These are phyloP conservation scores for Rhinolophus ferrumequinum DNA, from an alignment of 2,113 vertebrate species.

Conservation along the genomic window DNA sequence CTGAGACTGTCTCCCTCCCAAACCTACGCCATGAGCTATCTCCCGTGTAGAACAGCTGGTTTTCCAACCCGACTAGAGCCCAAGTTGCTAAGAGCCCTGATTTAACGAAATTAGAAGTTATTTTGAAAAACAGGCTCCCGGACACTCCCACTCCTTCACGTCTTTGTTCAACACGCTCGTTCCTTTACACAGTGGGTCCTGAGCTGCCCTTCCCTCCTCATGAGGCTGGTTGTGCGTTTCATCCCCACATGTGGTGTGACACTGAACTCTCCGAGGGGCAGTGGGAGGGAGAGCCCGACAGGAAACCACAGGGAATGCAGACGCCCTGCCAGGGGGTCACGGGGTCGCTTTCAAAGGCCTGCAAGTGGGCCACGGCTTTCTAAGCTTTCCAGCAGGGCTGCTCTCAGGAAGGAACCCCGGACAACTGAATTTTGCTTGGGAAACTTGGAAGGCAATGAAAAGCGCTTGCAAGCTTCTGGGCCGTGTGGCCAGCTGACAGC, in stretches of 20 bases:
- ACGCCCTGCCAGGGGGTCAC: accelerated
- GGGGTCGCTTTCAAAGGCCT: background rate
- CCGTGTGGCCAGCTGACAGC: background rate
- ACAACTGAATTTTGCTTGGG: background rate
- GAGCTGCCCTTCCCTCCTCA: accelerated
- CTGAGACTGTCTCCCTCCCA: background rate
- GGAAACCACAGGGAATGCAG: background rate
- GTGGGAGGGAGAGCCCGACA: accelerated
- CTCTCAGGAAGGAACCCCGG: background rate
- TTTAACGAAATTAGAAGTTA: background rate
- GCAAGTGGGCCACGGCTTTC: background rate
- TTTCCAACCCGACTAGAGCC: background rate
- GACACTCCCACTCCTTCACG: background rate
- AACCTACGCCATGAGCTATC: background rate
- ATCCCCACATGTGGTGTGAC: background rate
- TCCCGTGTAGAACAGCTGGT: no score
- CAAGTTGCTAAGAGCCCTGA: background rate
- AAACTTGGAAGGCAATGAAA: background rate
- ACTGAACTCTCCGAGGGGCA: background rate
- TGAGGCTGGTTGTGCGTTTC: no score
- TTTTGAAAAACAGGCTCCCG: background rate
- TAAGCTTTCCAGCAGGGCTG: background rate
- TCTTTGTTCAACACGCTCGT: background rate
- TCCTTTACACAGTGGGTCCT: background rate
- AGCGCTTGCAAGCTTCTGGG: accelerated